A percentile compares a stretch with the other conserved stretches of the same genome.
Conservation (phyloP, 2,797 vertebrate genomes). For the Myotis pilosus region DNA sequence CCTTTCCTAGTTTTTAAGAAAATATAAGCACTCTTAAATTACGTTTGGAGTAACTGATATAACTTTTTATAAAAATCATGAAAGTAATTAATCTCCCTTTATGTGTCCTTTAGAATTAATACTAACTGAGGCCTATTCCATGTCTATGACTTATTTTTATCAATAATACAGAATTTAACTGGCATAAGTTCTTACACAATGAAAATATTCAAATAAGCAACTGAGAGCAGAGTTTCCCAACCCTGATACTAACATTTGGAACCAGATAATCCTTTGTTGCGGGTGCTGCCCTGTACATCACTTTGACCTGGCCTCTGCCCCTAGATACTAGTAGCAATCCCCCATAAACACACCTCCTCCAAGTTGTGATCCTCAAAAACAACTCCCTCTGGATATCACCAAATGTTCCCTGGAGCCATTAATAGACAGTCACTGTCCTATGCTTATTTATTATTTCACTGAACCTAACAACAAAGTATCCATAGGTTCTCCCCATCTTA, state of each 20-base stretch:
- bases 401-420: neutral
- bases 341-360: neutral
- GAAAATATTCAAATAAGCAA: slow-evolving; percentile 27
- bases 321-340: neutral
- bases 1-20: neutral
- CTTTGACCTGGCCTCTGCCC: neutral
- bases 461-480: neutral
- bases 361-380: neutral
- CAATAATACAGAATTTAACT: slow-evolving; percentile 31
- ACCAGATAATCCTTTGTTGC: neutral
- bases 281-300: neutral
- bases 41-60: neutral
- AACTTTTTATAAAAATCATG: neutral
- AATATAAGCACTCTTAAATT: neutral
- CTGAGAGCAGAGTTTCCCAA: neutral
- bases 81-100: slow-evolving; percentile 6
- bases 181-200: neutral
- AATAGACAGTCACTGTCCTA: neutral
- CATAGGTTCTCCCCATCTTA: slow-evolving; percentile 1
- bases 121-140: neutral
- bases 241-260: neutral
- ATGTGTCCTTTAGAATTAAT: slow-evolving; percentile 1
- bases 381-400: neutral
- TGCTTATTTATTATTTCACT: neutral
- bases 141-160: neutral